Evolutionary conservation across 2,113 vertebrate species (phyloP).

Genomic region (Pluvianellus socialis): DNA sequence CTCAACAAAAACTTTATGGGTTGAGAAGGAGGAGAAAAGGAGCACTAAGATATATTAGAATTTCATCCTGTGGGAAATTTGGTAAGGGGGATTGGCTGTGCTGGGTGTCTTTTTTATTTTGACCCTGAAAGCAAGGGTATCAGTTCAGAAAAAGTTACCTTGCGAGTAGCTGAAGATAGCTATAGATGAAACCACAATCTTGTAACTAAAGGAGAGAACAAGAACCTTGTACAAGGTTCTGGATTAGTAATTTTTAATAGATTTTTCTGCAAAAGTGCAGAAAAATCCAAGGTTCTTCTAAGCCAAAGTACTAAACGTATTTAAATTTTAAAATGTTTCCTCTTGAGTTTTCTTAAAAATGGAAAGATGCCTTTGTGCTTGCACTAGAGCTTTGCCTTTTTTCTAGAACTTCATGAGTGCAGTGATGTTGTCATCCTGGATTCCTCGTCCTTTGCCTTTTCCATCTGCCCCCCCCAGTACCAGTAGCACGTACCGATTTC

Average conservation of each 20-base stretch:
- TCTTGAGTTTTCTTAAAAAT: background rate
- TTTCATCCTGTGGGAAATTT: background rate
- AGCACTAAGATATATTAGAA: background rate
- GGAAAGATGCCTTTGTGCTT: background rate
- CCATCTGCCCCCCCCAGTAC: background rate
- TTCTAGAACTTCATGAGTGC: rapidly evolving
- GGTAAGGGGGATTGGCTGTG: background rate
- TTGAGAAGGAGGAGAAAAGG: background rate
- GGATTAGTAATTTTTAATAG: background rate
- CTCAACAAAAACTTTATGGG: background rate
- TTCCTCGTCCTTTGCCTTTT: background rate
- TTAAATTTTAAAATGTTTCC: background rate
- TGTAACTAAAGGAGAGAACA: background rate
- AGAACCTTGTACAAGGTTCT: background rate
- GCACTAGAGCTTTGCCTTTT: background rate
- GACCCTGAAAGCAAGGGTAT: background rate
- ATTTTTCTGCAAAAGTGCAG: background rate
- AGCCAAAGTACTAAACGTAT: background rate
- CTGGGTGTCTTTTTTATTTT: background rate
- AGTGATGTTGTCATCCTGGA: background rate
- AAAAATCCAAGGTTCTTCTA: background rate
- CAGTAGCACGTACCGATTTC: background rate
- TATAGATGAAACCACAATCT: background rate
- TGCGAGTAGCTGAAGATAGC: background rate
- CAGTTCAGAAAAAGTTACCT: background rate